These are phyloP conservation scores for Neomonachus schauinslandi DNA, from an alignment of 2,113 vertebrate species.

Conservation along the genomic window DNA sequence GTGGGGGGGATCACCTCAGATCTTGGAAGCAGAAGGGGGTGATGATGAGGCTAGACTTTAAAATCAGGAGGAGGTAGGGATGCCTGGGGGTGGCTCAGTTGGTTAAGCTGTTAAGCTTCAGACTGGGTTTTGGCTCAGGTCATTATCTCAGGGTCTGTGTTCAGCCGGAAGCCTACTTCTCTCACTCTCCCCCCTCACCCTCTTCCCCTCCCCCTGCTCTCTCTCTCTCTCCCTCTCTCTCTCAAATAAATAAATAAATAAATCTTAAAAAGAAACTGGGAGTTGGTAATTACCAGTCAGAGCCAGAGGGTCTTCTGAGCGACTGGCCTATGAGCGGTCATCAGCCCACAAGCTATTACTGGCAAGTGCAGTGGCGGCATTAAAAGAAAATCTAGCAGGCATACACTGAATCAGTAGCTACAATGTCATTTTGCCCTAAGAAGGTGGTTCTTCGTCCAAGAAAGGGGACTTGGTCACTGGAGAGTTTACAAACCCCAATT, in stretches of 20 bases:
- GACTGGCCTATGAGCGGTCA: not conserved
- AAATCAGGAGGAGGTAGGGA: not conserved
- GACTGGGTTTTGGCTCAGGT: not conserved
- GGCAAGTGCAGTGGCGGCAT: not conserved
- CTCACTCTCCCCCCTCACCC: not conserved
- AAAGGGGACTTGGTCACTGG: not conserved
- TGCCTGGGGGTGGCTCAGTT: not conserved
- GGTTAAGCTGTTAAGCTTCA: not conserved
- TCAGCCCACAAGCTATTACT: fast-evolving
- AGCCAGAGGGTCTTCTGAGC: not conserved
- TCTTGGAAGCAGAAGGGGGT: not conserved
- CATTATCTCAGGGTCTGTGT: not conserved
- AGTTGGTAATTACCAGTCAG: not conserved
- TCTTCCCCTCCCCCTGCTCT: not conserved
- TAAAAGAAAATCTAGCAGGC: not conserved
- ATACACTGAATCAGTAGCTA: not conserved
- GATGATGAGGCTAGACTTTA: not conserved
- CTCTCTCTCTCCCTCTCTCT: not conserved
- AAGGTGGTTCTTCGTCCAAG: not conserved
- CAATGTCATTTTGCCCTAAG: slow-evolving; percentile 7
- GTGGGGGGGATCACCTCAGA: not conserved
- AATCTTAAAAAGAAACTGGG: not conserved
- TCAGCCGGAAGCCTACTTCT: not conserved
- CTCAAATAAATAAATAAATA: not conserved
- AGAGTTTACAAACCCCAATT: slow-evolving; percentile 2